Base-by-base conservation (phyloP, 92 coral and sea anemone genomes). In the Palythoa heliodiscus region DNA sequence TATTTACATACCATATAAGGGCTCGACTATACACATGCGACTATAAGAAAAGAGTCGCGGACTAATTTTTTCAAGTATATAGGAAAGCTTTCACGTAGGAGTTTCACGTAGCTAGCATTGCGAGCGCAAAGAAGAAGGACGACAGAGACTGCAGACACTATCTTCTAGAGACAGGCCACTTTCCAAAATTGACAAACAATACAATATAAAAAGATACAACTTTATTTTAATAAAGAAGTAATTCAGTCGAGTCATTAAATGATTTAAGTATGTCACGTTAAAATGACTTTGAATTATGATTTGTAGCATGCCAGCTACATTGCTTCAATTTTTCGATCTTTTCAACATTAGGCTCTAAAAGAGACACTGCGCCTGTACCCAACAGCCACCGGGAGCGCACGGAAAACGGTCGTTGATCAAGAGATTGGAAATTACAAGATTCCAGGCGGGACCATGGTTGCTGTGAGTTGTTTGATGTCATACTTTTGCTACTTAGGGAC, bases 361-460 rank as follows among this genome's bases (percentile, higher is more conserved):
- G 82, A 77, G 37, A 77, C 82, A 5, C 82, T 77, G 17, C 82
- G 82, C n/a, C 24, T 77, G 68, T 77, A 77, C 70, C 82, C 82
- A 60, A 77, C 82, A 77, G 82, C 82, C 70, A 37, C 69, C 53
- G 82, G 82, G 52, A 55, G 70, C 50, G 70, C 50, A 54, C 82
- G 82, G n/a, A 4, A 3, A 54, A 77, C 82, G 11, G 52, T 10
- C 39, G 58, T 53, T 39, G 82, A 77, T 22, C 68, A 55, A 57
- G 70, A 14, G 52, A 37, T 77, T 37, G 82, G 82, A 77, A 70
- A 50, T 7, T 57, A 77, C 82, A 57, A 55, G 82, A 57, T 77
- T 77, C 82, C 82, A 29, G 50, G 14, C 40, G 82, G 82, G 9
- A 60, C 82, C 10, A 2, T 57, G 52, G 5, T 77, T 14, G 29